phyloP scores from a whole-genome alignment of 2,888 invertebrate genomes.

The Ophioninae sp. region DNA sequence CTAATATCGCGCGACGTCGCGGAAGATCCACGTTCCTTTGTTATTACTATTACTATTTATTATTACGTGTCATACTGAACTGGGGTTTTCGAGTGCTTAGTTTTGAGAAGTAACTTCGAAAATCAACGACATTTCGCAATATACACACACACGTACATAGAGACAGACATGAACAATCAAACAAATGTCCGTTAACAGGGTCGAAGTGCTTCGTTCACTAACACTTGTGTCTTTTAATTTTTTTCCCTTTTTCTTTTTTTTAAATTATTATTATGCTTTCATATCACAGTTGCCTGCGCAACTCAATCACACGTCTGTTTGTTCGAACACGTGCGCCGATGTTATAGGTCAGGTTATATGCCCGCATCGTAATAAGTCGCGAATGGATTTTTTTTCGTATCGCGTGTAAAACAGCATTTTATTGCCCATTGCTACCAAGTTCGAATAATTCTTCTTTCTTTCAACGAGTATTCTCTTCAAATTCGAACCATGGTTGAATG shows the following conservation, averaged over 20 bases:
- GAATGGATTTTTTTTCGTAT: conserved; percentile 11
- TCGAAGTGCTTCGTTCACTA: conserved; percentile 40
- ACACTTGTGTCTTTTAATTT: conserved; percentile 15
- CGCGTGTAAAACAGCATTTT: not conserved
- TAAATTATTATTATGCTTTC: conserved; percentile 72
- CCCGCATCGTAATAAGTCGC: conserved; percentile 1
- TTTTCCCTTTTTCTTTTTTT: conserved; percentile 1
- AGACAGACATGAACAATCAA: conserved; percentile 28
- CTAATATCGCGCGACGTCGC: conserved; percentile 40
- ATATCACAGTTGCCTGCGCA: conserved; percentile 77
- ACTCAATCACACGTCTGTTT: conserved; percentile 58
- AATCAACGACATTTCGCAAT: conserved; percentile 16
- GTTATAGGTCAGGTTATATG: conserved; percentile 42
- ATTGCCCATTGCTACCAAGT: not conserved
- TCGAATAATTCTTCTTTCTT: not conserved
- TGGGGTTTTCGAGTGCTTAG: conserved; percentile 17
- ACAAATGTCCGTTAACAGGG: conserved; percentile 25
- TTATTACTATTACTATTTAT: not conserved
- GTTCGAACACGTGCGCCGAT: conserved; percentile 53
- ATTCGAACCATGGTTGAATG: not conserved
- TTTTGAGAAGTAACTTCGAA: conserved; percentile 34
- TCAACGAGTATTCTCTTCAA: not conserved
- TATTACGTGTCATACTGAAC: conserved; percentile 15
- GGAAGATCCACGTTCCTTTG: conserved; percentile 20
- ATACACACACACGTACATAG: not conserved